Evolutionary conservation across 2,797 vertebrate genomes (phyloP).

Genomic region (Lutjanus campechanus): DNA sequence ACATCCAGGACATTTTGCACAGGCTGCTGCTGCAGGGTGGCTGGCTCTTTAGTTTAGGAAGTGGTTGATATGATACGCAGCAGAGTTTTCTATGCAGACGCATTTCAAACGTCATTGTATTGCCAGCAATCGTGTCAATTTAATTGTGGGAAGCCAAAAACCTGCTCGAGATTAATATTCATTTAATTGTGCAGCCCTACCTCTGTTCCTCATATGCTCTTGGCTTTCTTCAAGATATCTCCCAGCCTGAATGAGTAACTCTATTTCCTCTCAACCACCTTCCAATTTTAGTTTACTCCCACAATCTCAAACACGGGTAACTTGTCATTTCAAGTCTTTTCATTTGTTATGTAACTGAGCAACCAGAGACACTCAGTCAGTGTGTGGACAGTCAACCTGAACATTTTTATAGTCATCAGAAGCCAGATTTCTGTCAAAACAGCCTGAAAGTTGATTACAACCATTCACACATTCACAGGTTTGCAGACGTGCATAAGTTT

Average conservation of each 20-base stretch:
- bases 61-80: too few species aligned
- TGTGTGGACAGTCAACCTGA: neutral
- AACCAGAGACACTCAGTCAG: slow-evolving; percentile 1
- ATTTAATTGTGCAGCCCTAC: too few species aligned
- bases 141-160: too few species aligned
- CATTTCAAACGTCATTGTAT: too few species aligned
- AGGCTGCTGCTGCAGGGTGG: too few species aligned
- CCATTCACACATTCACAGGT: slow-evolving; percentile 19
- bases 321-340: neutral
- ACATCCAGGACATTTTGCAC: too few species aligned
- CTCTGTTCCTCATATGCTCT: neutral
- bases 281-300: neutral
- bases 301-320: neutral
- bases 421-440: slow-evolving; percentile 24
- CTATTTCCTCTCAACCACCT: neutral
- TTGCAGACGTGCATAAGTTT: neutral
- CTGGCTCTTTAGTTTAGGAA: too few species aligned
- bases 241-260: neutral
- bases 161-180: too few species aligned
- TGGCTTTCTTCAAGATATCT: neutral
- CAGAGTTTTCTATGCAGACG: too few species aligned
- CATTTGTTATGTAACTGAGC: neutral
- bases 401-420: slow-evolving; percentile 9
- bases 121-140: too few species aligned
- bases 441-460: slow-evolving; percentile 43